Evolutionary conservation across 2,113 vertebrate genomes (phyloP).

Genomic region (Dasyurus viverrinus): DNA sequence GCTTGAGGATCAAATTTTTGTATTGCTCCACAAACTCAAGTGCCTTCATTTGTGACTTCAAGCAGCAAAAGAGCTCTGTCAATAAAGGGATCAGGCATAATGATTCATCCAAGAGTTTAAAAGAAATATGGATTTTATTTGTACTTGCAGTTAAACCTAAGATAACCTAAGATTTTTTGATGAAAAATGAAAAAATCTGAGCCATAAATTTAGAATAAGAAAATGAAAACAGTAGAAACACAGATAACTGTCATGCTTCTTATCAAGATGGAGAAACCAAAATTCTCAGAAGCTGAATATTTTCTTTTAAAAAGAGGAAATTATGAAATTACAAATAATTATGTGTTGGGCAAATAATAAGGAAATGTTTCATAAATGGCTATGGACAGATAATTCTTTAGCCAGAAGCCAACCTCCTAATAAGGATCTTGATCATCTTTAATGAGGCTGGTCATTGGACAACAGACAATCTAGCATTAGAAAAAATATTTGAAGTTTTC

Average conservation of each 20-base stretch:
- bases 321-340: neutral
- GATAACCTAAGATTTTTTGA: constrained; percentile 34
- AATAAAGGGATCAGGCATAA: neutral
- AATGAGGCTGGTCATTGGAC: neutral
- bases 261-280: neutral
- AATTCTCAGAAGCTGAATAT: constrained; percentile 25
- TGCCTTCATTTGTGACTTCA: neutral
- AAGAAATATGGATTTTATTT: constrained; percentile 21
- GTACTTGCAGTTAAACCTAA: constrained; percentile 38
- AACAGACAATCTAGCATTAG: neutral
- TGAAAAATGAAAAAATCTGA: constrained; percentile 35
- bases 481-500: neutral
- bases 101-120: neutral
- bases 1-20: neutral
- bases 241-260: neutral
- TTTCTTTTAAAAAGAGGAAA: constrained; percentile 11
- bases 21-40: neutral
- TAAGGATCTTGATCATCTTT: neutral
- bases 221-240: constrained; percentile 42
- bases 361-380: neutral
- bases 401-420: neutral
- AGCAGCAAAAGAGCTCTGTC: neutral
- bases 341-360: neutral
- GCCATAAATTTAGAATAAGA: constrained; percentile 34
- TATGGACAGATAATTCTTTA: neutral